A percentile compares a stretch with the other conserved stretches of the same genome.
Evolutionary conservation across 2,888 invertebrate species (phyloP).

Genomic region (Coecobrya sp.): DNA sequence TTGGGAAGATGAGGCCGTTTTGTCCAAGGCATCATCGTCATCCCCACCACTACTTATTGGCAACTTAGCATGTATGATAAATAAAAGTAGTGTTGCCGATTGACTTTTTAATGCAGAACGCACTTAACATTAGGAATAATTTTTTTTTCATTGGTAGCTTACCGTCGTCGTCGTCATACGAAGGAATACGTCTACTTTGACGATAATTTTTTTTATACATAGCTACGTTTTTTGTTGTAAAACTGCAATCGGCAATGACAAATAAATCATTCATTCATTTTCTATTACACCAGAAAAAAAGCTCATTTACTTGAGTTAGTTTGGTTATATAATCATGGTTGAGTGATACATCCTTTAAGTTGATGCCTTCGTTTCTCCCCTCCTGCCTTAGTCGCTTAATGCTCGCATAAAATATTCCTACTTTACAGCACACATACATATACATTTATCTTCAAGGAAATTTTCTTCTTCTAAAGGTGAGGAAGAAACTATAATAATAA

Average conservation of each 20-base stretch:
- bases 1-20: slow-evolving; percentile 62
- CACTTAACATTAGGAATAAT: neutral
- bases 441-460: slow-evolving; percentile 66
- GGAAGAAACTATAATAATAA: slow-evolving; percentile 52
- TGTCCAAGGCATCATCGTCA: neutral
- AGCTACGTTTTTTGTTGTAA: neutral
- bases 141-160: no score
- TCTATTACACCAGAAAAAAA: neutral
- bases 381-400: slow-evolving; percentile 14
- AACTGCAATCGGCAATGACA: slow-evolving; percentile 20
- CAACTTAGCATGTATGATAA: neutral
- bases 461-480: slow-evolving; percentile 53
- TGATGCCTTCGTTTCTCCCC: slow-evolving; percentile 24
- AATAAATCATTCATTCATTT: slow-evolving; percentile 42
- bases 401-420: slow-evolving; percentile 20
- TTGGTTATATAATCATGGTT: slow-evolving; percentile 6
- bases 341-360: slow-evolving; percentile 4
- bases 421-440: neutral
- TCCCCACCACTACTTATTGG: neutral
- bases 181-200: neutral
- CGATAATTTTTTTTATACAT: neutral
- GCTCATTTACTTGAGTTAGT: slow-evolving; percentile 4
- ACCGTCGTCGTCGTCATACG: no score
- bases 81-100: neutral
- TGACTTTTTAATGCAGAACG: slow-evolving; percentile 46